Evolutionary conservation across 1,140 invertebrate genomes (phyloP), one percentile per base, ranked within the genome.

Genomic region (Goniozus legneri): DNA sequence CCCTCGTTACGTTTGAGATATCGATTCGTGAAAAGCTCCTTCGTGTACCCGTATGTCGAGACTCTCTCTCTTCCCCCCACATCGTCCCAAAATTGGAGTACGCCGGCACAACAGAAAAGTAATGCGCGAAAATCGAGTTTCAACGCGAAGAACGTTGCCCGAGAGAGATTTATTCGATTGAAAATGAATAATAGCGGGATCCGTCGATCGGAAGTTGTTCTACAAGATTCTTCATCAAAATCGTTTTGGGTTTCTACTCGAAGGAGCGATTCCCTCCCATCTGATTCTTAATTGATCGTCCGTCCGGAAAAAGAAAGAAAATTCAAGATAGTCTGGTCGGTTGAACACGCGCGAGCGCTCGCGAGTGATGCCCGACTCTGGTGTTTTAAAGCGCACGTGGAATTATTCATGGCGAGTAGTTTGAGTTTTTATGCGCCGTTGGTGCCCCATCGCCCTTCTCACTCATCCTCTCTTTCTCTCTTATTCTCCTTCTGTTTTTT

Each of bases 321-420:
- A n/a, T n/a, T n/a, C n/a, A n/a, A n/a, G n/a, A n/a, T n/a, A n/a
- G n/a, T 27, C 6, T 27, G 6, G 6, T 6, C 43, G 33, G 16
- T 31, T 24, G 40, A 37, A 40, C 13, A 14, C 16, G 42, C 31
- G 15, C 10, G 38, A 7, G 24, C 12, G 24, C 12, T 6, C 12
- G 24, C 22, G 20, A 21, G 8, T 19, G 18, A 15, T n/a, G 18
- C 14, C 31, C 10, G 38, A 30, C 31, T 58, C 36, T 35, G 40
- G 44, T 36, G 40, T 35, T 42, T 35, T 50, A 43, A 54, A 58
- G 54, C 50, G 38, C 48, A 33, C 21, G 41, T 24, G 46, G 64
- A 66, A 68, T 68, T 62, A 68, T 68, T 68, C 65, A 66, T 65
- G 60, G 64, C 65, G 65, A 64, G 65, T 67, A 64, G 53, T 54